A percentile compares a stretch with the other conserved stretches of the same genome.
These are phyloP conservation scores for Neoseiulus cucumeris DNA, from an alignment of 1,140 invertebrate genomes.

Conservation along the genomic window DNA sequence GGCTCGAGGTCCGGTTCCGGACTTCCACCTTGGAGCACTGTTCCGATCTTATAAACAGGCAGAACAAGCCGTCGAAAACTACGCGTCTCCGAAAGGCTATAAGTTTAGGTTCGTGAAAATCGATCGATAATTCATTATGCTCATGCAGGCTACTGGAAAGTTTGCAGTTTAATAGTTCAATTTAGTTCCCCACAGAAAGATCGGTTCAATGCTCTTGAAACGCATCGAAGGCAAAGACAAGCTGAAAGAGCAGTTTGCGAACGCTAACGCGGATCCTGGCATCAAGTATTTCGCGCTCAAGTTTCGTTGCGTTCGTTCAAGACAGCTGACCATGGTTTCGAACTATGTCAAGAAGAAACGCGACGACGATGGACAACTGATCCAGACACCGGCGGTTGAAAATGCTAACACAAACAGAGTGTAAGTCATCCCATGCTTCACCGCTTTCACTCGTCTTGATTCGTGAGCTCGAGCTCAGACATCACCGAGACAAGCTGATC, in stretches of 20 bases:
- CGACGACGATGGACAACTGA: slow-evolving; percentile 1
- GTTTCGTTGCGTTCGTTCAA: background rate
- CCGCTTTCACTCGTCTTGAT: too few relatives aligned
- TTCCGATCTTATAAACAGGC: background rate
- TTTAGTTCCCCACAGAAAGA: background rate
- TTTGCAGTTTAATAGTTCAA: too few relatives aligned
- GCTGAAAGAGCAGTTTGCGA: slow-evolving; percentile 9
- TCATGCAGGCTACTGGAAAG: too few relatives aligned
- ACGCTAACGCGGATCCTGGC: slow-evolving; percentile 2
- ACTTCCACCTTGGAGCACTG: background rate
- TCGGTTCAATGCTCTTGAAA: slow-evolving; percentile 4
- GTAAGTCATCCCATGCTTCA: too few relatives aligned
- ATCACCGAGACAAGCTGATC: too few relatives aligned
- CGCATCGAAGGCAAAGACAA: slow-evolving; percentile 6
- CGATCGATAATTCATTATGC: too few relatives aligned
- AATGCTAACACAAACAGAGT: too few relatives aligned
- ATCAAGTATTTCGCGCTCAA: slow-evolving; percentile 8
- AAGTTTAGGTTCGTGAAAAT: background rate
- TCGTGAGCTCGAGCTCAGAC: too few relatives aligned
- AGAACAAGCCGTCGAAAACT: slow-evolving; percentile 4
- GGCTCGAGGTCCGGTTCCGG: background rate
- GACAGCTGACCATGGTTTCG: slow-evolving; percentile 2
- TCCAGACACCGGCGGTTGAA: background rate
- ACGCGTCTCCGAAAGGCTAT: background rate
- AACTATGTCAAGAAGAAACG: slow-evolving; percentile 8